Evolutionary conservation across 2,888 invertebrate genomes (phyloP).

Genomic region (Ormyrus rosae): DNA sequence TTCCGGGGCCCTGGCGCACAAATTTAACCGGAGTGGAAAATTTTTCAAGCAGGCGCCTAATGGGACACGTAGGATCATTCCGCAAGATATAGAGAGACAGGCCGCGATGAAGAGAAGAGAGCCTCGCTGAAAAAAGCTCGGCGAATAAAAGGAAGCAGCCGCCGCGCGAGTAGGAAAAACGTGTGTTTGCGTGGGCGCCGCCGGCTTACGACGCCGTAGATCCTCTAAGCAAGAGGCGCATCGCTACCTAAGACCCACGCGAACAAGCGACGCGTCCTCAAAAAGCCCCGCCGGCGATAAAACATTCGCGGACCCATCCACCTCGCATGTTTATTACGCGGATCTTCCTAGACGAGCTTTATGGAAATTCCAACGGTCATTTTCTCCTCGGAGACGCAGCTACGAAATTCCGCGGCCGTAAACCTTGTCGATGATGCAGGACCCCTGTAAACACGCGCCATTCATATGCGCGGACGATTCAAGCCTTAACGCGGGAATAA

Average conservation of each 20-base stretch:
- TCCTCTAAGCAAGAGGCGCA: constrained; percentile 8
- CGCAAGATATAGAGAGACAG: constrained; percentile 9
- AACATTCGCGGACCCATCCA: constrained; percentile 34
- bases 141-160: not conserved
- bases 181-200: constrained; percentile 15
- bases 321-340: constrained; percentile 50
- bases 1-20: too few relatives aligned
- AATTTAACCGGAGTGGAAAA: not conserved
- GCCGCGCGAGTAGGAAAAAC: not conserved
- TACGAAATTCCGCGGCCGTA: not conserved
- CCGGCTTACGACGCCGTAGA: constrained; percentile 20
- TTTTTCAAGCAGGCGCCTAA: not conserved
- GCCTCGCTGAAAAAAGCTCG: not conserved
- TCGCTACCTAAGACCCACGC: not conserved
- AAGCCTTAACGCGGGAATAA: too few relatives aligned
- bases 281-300: constrained; percentile 38
- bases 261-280: not conserved
- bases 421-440: not conserved
- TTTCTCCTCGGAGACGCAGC: not conserved
- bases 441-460: not conserved
- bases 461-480: too few relatives aligned
- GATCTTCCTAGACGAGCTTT: constrained; percentile 42
- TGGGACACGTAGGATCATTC: not conserved
- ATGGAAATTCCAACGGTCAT: constrained; percentile 30
- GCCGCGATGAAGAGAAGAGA: not conserved